Evolutionary conservation across 1,140 invertebrate genomes (phyloP).

Genomic region (Spodoptera frugiperda): DNA sequence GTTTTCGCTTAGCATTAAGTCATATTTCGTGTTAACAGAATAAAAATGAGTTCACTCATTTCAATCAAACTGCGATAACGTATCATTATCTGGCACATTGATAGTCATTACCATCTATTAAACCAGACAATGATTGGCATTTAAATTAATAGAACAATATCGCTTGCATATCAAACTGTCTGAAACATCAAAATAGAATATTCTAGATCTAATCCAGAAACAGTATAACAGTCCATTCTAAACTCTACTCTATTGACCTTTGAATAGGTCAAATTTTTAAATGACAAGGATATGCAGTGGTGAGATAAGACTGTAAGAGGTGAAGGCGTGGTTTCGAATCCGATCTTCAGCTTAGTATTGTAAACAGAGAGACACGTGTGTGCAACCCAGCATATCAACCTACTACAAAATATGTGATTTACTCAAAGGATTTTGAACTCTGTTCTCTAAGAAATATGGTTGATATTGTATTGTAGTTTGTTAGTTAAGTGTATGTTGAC

Average conservation of each 20-base stretch:
- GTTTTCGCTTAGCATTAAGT: too few relatives aligned
- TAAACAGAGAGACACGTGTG: constrained; percentile 51
- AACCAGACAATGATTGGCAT: constrained; percentile 35
- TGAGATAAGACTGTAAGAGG: constrained; percentile 49
- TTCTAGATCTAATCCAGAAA: neutral
- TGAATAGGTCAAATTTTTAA: constrained; percentile 17
- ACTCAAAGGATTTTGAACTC: too few relatives aligned
- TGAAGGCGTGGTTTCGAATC: constrained; percentile 62
- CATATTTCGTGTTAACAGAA: neutral
- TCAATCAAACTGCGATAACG: constrained; percentile 30
- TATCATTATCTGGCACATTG: constrained; percentile 19
- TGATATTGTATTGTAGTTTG: too few relatives aligned
- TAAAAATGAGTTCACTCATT: constrained; percentile 27
- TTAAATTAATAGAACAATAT: constrained; percentile 26
- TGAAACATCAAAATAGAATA: neutral
- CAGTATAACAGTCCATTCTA: constrained; percentile 11
- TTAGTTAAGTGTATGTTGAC: too few relatives aligned
- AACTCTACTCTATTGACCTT: constrained; percentile 35
- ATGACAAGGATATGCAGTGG: neutral
- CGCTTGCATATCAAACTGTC: constrained; percentile 21
- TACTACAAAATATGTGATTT: too few relatives aligned
- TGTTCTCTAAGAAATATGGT: too few relatives aligned
- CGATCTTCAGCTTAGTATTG: constrained; percentile 59
- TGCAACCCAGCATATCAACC: too few relatives aligned
- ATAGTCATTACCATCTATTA: neutral